Evolutionary conservation across 2,888 invertebrate genomes (phyloP).

Genomic region (Saturnia pavonia): DNA sequence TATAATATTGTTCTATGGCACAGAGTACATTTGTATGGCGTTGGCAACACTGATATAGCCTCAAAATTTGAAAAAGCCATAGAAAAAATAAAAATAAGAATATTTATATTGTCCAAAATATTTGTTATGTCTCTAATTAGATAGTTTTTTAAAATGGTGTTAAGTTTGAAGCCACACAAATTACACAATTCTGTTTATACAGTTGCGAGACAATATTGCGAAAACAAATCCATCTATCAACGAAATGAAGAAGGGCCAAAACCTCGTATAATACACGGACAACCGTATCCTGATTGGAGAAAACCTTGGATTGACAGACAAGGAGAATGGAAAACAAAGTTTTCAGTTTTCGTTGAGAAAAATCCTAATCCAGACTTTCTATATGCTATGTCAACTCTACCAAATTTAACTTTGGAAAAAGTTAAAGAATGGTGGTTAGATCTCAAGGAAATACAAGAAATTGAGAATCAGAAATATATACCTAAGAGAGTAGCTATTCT

Average conservation of each 20-base stretch:
- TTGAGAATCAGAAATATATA: constrained; percentile 82
- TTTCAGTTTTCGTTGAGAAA: constrained; percentile 79
- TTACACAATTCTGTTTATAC: constrained; percentile 38
- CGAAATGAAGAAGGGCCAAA: constrained; percentile 61
- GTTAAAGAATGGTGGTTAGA: constrained; percentile 82
- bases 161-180: constrained; percentile 42
- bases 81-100: not conserved
- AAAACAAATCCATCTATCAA: constrained; percentile 64
- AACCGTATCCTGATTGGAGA: constrained; percentile 83
- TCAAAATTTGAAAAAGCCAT: not conserved
- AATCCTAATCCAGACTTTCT: constrained; percentile 66
- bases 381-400: constrained; percentile 73
- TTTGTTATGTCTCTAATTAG: not conserved
- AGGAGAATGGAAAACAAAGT: constrained; percentile 80
- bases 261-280: constrained; percentile 57
- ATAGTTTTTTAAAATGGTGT: constrained; percentile 42
- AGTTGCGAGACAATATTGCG: constrained; percentile 56
- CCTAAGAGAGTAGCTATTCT: constrained; percentile 82
- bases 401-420: constrained; percentile 72
- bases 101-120: not conserved
- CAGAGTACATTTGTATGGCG: not conserved
- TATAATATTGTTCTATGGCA: no score
- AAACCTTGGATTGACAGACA: constrained; percentile 82
- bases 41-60: not conserved
- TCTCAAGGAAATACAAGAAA: constrained; percentile 73